phyloP scores from a whole-genome alignment of 2,797 vertebrate species.

The Cynodonichthys magdalenae region DNA sequence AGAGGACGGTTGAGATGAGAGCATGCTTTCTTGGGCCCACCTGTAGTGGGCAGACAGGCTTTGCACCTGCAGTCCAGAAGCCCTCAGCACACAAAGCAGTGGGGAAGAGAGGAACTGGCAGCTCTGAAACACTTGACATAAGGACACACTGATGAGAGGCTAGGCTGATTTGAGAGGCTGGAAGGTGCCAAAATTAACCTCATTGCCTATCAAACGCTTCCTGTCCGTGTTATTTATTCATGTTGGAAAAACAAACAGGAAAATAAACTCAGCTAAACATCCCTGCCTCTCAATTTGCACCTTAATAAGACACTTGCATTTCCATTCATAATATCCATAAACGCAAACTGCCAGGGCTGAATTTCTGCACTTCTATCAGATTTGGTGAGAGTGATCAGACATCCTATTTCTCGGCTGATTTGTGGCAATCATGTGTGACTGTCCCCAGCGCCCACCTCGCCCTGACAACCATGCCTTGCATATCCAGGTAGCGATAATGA shows the following conservation, averaged over 20 bases:
- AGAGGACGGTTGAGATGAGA: slow-evolving; percentile 59
- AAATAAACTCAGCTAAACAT: slow-evolving; percentile 22
- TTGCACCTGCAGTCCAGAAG: slow-evolving; percentile 66
- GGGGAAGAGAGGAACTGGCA: slow-evolving; percentile 40
- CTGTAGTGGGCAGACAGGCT: slow-evolving; percentile 62
- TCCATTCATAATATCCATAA: slow-evolving; percentile 38
- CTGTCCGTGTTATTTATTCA: slow-evolving; percentile 14
- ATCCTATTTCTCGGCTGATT: slow-evolving; percentile 71
- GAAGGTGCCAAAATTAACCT: slow-evolving; percentile 41
- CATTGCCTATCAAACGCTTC: slow-evolving; percentile 18
- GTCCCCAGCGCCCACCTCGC: slow-evolving; percentile 65
- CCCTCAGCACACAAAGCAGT: slow-evolving; percentile 49
- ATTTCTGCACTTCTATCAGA: slow-evolving; percentile 45
- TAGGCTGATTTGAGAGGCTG: slow-evolving; percentile 49
- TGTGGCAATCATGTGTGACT: slow-evolving; percentile 57
- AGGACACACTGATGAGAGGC: slow-evolving; percentile 51
- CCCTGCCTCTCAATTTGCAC: slow-evolving; percentile 40
- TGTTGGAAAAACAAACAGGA: slow-evolving; percentile 25
- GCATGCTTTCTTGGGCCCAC: slow-evolving; percentile 56
- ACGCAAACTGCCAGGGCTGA: slow-evolving; percentile 20
- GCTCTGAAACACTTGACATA: slow-evolving; percentile 57
- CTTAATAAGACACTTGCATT: slow-evolving; percentile 37
- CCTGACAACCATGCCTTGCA: slow-evolving; percentile 78
- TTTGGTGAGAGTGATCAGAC: slow-evolving; percentile 67
- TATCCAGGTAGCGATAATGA: slow-evolving; percentile 80